A percentile compares a stretch with the other conserved stretches of the same genome.
phyloP scores from a whole-genome alignment of 2,113 vertebrate genomes.

The Sterrhoptilus dennistouni region DNA sequence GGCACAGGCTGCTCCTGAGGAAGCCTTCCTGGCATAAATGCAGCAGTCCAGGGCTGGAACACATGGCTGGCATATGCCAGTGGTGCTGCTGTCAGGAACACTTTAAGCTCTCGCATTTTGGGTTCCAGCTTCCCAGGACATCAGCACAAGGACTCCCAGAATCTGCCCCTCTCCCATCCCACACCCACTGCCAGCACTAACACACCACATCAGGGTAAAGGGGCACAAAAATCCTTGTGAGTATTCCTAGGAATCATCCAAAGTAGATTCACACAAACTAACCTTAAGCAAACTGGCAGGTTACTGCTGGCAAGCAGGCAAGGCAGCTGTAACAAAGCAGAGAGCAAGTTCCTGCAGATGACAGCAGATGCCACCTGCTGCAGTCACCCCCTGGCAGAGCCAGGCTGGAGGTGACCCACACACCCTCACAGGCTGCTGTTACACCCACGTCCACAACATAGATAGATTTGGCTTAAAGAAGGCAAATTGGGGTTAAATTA shows the following conservation, averaged over 20 bases:
- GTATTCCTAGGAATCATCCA: neutral
- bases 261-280: neutral
- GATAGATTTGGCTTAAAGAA: neutral
- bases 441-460: fast-evolving
- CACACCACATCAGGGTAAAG: fast-evolving
- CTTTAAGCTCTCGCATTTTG: neutral
- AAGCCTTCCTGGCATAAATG: neutral
- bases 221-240: neutral
- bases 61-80: neutral
- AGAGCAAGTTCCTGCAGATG: neutral
- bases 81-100: neutral
- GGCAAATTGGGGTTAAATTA: neutral
- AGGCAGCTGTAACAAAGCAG: neutral
- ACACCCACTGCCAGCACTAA: neutral
- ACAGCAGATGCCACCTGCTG: neutral
- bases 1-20: neutral
- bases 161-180: neutral
- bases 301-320: neutral
- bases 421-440: neutral
- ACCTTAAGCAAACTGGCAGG: neutral
- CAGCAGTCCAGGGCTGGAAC: neutral
- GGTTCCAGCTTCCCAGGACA: neutral
- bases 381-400: neutral
- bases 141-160: neutral
- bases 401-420: neutral